Percentiles rank a stretch among this genome's conserved stretches.
phyloP scores from a whole-genome alignment of 2,888 invertebrate species.

The Tetrapedia diversipes region DNA sequence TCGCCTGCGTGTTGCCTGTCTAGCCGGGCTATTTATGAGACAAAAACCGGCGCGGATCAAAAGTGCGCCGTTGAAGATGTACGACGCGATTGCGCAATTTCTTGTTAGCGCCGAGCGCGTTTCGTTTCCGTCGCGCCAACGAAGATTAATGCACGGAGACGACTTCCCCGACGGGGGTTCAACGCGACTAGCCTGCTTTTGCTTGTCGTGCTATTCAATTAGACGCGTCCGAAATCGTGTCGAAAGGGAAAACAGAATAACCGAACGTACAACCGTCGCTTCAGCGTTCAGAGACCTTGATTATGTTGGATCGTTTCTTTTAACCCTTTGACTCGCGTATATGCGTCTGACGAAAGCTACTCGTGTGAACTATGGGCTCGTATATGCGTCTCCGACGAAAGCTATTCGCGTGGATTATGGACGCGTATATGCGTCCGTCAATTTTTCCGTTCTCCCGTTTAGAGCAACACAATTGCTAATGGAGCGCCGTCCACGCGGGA shows the following conservation, averaged over 20 bases:
- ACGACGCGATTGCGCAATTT: constrained; percentile 59
- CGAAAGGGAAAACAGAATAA: background rate
- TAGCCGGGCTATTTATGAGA: constrained; percentile 60
- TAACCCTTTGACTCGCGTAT: no score
- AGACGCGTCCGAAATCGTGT: background rate
- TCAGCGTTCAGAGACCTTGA: no score
- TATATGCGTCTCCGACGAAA: no score
- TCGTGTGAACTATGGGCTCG: no score
- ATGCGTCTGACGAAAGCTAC: no score
- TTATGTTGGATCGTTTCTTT: no score
- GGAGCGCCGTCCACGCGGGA: no score
- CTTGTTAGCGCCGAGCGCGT: constrained; percentile 43
- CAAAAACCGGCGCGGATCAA: constrained; percentile 63
- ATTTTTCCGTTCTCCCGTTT: no score
- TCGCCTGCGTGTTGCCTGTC: constrained; percentile 48
- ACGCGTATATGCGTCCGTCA: no score
- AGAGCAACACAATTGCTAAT: no score
- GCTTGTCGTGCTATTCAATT: constrained; percentile 16
- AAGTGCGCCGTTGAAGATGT: constrained; percentile 41
- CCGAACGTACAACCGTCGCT: no score
- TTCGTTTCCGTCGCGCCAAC: constrained; percentile 26
- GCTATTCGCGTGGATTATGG: no score
- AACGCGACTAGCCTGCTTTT: background rate
- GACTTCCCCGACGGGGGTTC: constrained; percentile 22
- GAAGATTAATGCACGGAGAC: constrained; percentile 33